Percentiles rank a stretch among this genome's conserved stretches.
phyloP scores from a whole-genome alignment of 1,140 invertebrate species.

The Choristoneura fumiferana region DNA sequence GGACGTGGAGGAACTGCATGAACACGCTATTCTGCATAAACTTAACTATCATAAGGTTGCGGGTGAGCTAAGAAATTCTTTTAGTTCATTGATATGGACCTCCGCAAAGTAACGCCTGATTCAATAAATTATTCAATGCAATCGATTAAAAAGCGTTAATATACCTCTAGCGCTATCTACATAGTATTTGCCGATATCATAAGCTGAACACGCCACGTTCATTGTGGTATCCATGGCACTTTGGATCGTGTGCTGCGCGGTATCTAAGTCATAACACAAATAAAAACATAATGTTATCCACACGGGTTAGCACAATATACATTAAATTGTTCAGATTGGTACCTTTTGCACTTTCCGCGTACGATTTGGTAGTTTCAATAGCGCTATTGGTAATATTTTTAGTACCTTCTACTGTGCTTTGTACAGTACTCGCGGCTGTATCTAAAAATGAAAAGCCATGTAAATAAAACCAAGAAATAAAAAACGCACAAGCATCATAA shows the following conservation, averaged over 20 bases:
- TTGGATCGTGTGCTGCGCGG: constrained; percentile 54
- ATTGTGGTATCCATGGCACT: constrained; percentile 45
- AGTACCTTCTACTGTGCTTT: constrained; percentile 31
- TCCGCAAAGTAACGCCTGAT: too few relatives aligned
- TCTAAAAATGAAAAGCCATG: constrained; percentile 28
- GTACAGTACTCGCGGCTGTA: constrained; percentile 30
- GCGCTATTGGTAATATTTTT: constrained; percentile 26
- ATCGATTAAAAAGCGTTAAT: constrained; percentile 15
- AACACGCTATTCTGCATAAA: too few relatives aligned
- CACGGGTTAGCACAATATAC: constrained; percentile 21
- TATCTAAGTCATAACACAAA: constrained; percentile 43
- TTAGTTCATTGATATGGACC: too few relatives aligned
- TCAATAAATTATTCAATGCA: too few relatives aligned
- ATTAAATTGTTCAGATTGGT: constrained; percentile 25
- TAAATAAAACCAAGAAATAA: background rate
- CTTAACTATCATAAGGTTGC: too few relatives aligned
- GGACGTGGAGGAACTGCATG: too few relatives aligned
- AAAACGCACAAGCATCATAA: constrained; percentile 25
- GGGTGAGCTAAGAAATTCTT: too few relatives aligned
- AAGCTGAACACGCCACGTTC: constrained; percentile 52
- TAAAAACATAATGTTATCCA: constrained; percentile 22
- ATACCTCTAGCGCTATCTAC: constrained; percentile 63
- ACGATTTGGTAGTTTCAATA: constrained; percentile 1
- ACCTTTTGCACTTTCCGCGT: constrained; percentile 36
- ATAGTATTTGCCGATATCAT: constrained; percentile 54